Evolutionary conservation across 2,888 invertebrate genomes (phyloP).

Genomic region (Xestobium rufovillosum): DNA sequence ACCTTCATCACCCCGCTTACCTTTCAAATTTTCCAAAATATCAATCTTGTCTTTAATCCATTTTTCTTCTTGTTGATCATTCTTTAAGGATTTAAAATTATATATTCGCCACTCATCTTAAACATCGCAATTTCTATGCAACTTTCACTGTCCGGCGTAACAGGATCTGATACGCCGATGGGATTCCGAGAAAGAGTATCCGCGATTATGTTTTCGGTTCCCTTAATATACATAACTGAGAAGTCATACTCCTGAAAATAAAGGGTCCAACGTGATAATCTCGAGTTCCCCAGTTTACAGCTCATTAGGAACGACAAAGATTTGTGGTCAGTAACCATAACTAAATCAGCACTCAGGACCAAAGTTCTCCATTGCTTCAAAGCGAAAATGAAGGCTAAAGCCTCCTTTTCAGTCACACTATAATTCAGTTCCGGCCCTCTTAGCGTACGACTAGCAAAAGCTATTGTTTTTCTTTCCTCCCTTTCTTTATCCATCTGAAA

Average conservation of each 20-base stretch:
- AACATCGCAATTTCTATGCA: too few relatives aligned
- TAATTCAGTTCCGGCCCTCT: constrained; percentile 8
- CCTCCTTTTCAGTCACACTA: constrained; percentile 10
- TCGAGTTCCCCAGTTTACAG: constrained; percentile 4
- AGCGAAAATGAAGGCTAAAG: constrained; percentile 6
- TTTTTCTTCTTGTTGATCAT: constrained; percentile 3
- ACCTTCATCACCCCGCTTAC: too few relatives aligned
- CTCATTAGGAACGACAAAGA: constrained; percentile 5
- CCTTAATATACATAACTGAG: too few relatives aligned
- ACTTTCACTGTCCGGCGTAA: too few relatives aligned
- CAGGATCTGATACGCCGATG: too few relatives aligned
- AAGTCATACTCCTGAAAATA: constrained; percentile 12
- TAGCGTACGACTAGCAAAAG: constrained; percentile 8
- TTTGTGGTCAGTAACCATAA: constrained; percentile 8
- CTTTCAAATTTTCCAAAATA: too few relatives aligned
- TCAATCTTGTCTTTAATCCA: too few relatives aligned
- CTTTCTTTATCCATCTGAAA: constrained; percentile 6
- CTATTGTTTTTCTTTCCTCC: constrained; percentile 8
- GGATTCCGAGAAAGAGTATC: too few relatives aligned
- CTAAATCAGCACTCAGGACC: constrained; percentile 2
- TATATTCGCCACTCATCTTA: too few relatives aligned
- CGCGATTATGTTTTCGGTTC: constrained; percentile 9
- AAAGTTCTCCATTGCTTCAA: constrained; percentile 6
- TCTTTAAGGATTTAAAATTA: neutral
- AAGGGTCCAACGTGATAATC: constrained; percentile 10